Evolutionary conservation across 2,888 invertebrate genomes (phyloP).

Genomic region (Nomada fucata): DNA sequence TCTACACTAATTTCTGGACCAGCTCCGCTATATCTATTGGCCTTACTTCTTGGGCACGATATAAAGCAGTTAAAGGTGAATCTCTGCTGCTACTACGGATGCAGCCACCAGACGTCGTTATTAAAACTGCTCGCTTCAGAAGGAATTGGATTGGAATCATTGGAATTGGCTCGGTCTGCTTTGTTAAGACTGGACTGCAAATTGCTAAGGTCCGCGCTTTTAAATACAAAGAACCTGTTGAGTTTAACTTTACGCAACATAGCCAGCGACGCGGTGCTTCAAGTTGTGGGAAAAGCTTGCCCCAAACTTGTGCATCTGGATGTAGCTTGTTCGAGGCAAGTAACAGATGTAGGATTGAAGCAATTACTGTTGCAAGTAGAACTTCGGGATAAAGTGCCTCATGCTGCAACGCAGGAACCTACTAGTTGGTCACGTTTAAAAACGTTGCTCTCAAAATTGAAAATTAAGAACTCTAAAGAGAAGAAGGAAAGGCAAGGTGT

Average conservation of each 20-base stretch:
- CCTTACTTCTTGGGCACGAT: slow-evolving; percentile 82
- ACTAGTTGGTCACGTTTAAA: slow-evolving; percentile 81
- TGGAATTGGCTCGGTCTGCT: slow-evolving; percentile 83
- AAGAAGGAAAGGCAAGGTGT: slow-evolving; percentile 76
- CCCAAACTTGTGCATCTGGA: slow-evolving; percentile 82
- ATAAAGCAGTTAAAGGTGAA: slow-evolving; percentile 82
- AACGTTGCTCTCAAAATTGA: slow-evolving; percentile 75
- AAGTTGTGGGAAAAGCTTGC: slow-evolving; percentile 83
- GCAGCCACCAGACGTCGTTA: slow-evolving; percentile 84
- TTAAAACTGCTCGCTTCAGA: slow-evolving; percentile 82
- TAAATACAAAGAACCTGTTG: slow-evolving; percentile 80
- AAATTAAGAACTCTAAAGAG: slow-evolving; percentile 67
- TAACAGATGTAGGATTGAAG: slow-evolving; percentile 82
- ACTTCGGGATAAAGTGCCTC: slow-evolving; percentile 78
- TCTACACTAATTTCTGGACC: slow-evolving; percentile 82
- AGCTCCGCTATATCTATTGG: slow-evolving; percentile 82
- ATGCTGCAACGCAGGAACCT: slow-evolving; percentile 61
- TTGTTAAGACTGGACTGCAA: slow-evolving; percentile 82
- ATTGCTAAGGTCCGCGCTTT: slow-evolving; percentile 80
- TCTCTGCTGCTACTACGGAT: slow-evolving; percentile 84
- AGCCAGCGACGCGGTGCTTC: slow-evolving; percentile 82
- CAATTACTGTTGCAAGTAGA: slow-evolving; percentile 82
- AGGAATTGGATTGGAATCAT: slow-evolving; percentile 81
- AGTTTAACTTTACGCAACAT: slow-evolving; percentile 83
- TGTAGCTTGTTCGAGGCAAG: slow-evolving; percentile 83